Evolutionary conservation across 2,113 vertebrate genomes (phyloP).

Genomic region (Zosterops borbonicus): DNA sequence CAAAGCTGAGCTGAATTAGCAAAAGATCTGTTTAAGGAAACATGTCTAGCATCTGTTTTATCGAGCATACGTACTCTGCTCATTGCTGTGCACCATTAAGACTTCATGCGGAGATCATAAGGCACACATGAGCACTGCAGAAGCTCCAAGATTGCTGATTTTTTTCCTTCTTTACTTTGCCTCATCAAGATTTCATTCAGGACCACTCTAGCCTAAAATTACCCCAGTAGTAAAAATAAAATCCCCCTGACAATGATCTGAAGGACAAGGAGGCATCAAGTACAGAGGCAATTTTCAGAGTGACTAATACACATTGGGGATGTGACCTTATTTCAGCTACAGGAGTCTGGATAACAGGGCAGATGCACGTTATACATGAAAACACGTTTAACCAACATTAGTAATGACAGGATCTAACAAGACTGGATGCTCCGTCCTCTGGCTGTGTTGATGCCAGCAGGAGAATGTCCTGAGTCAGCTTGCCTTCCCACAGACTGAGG

Average conservation of each 20-base stretch:
- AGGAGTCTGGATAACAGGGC: neutral
- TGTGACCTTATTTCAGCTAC: neutral
- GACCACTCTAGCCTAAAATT: neutral
- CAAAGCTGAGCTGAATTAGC: neutral
- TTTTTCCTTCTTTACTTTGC: constrained; percentile 15
- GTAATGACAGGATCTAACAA: neutral
- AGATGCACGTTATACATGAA: neutral
- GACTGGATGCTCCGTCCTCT: neutral
- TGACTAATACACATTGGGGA: neutral
- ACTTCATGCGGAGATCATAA: neutral
- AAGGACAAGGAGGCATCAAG: neutral
- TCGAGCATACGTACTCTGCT: neutral
- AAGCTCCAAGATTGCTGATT: neutral
- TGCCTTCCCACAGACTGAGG: neutral
- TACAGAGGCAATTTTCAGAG: neutral
- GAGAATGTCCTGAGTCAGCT: neutral
- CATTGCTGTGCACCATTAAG: constrained; percentile 18
- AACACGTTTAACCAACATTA: neutral
- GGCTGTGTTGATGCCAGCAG: neutral
- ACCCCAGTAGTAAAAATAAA: neutral
- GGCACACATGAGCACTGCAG: neutral
- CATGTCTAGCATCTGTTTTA: constrained; percentile 26
- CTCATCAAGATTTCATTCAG: neutral
- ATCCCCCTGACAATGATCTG: neutral
- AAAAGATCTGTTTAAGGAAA: constrained; percentile 26